These are phyloP conservation scores for Simalia tracyae DNA, from an alignment of 2,797 vertebrate genomes.

Conservation along the genomic window DNA sequence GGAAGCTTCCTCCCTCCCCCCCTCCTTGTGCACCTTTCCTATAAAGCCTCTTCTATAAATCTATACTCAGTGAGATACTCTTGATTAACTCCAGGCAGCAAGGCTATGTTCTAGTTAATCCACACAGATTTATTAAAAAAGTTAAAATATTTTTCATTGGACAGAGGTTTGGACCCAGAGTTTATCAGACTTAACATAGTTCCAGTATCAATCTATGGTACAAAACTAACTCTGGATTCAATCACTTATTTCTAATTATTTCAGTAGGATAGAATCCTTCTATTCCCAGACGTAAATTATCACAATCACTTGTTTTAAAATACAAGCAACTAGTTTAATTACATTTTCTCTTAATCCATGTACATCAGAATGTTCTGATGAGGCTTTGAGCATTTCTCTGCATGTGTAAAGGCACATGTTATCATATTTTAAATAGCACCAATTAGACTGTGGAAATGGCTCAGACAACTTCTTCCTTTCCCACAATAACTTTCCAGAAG, in stretches of 20 bases:
- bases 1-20: not conserved
- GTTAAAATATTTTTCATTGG: constrained; percentile 4
- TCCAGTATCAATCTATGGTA: not conserved
- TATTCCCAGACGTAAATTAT: not conserved
- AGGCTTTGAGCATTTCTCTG: constrained; percentile 47
- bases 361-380: constrained; percentile 32
- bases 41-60: not conserved
- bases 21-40: not conserved
- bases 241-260: not conserved
- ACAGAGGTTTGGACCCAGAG: not conserved
- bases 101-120: not conserved
- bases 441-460: constrained; percentile 59
- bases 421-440: constrained; percentile 55
- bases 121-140: constrained; percentile 9
- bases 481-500: constrained; percentile 59
- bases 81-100: not conserved
- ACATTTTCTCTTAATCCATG: constrained; percentile 20
- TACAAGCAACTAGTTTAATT: not conserved
- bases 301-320: not conserved
- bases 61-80: not conserved
- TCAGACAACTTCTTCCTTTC: constrained; percentile 64
- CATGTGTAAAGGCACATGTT: constrained; percentile 39
- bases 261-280: not conserved
- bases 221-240: not conserved
- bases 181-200: not conserved